Evolutionary conservation across 64 coral and sea anemone species (phyloP), one percentile per base, ranked within the genome.

Genomic region (Porites lutea): DNA sequence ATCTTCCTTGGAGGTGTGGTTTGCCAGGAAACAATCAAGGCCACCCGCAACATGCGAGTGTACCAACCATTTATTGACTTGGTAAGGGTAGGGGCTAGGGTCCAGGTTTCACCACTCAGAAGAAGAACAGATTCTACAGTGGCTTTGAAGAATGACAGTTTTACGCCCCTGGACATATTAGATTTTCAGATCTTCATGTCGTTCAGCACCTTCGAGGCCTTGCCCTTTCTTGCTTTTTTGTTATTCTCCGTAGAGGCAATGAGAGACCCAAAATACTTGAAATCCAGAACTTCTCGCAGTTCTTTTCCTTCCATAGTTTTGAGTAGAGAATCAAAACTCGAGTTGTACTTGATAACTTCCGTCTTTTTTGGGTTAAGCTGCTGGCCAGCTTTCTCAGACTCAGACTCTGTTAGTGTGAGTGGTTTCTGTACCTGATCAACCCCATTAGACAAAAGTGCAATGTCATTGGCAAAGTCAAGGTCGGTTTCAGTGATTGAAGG

Each of bases 191-290:
- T 67, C 37, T 22, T 23, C 14, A 21, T 87, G 48, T 87, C 65
- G 63, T 87, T 87, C 64, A 87, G 63, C n/a, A 67, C 83, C 62
- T 84, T 84, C 61, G 59, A 84, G 20, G 77, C 77, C 67, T 71
- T 71, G 64, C 64, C 64, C 2, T 67, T 67, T 67, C 64, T 67
- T 67, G 64, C 64, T 15, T 67, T 67, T 67, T 16, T 67, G n/a
- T 11, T 18, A 67, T 67, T 67, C n/a, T 67, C 14, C 3, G 64
- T 67, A 16, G 64, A 66, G 64, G 64, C 64, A 66, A 66, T 66
- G 64, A 66, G 64, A 15, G n/a, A 66, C 7, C 64, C 64, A 5
- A 70, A 70, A 23, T 70, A 70, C 18, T 70, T 70, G 27, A 70
- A 70, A 70, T 44, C 67, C 67, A n/a, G 19, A 70, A 70, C 67